Percentiles rank a stretch among this genome's conserved stretches.
phyloP scores from a whole-genome alignment of 2,113 vertebrate species.

The Spea multiplicata region DNA sequence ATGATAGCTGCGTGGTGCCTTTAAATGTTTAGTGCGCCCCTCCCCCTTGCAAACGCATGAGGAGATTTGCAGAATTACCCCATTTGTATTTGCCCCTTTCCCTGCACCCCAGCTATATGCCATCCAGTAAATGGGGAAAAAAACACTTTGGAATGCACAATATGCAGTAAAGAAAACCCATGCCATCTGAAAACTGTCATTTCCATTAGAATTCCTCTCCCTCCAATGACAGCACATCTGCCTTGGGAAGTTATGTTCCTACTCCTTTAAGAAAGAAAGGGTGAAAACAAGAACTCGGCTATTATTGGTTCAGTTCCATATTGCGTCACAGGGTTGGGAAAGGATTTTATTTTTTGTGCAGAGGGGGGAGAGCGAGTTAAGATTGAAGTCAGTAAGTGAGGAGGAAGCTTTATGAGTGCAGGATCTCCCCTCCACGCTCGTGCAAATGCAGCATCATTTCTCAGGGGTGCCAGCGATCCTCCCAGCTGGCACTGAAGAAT shows the following conservation, averaged over 20 bases:
- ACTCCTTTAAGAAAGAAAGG: constrained; percentile 29
- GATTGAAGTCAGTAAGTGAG: constrained; percentile 23
- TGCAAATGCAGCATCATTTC: background rate
- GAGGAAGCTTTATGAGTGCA: background rate
- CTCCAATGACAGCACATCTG: too few relatives aligned
- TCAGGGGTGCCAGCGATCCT: background rate
- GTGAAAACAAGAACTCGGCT: constrained; percentile 3
- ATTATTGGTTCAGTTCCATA: constrained; percentile 24
- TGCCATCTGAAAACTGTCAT: too few relatives aligned
- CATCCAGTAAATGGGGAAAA: too few relatives aligned
- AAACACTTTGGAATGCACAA: too few relatives aligned
- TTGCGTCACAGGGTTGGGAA: constrained; percentile 18
- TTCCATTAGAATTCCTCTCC: too few relatives aligned
- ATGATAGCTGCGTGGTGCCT: too few relatives aligned
- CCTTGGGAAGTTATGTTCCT: background rate
- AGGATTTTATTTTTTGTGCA: constrained; percentile 7
- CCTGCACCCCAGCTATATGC: too few relatives aligned
- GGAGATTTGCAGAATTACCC: too few relatives aligned
- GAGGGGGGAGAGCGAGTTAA: constrained; percentile 18
- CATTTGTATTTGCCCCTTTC: too few relatives aligned
- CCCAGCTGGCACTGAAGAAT: background rate
- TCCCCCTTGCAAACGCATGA: too few relatives aligned
- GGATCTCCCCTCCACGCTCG: background rate
- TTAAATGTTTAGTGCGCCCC: too few relatives aligned
- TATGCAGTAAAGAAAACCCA: too few relatives aligned